Evolutionary conservation across 2,888 invertebrate genomes (phyloP).

Genomic region (Timandra comae): DNA sequence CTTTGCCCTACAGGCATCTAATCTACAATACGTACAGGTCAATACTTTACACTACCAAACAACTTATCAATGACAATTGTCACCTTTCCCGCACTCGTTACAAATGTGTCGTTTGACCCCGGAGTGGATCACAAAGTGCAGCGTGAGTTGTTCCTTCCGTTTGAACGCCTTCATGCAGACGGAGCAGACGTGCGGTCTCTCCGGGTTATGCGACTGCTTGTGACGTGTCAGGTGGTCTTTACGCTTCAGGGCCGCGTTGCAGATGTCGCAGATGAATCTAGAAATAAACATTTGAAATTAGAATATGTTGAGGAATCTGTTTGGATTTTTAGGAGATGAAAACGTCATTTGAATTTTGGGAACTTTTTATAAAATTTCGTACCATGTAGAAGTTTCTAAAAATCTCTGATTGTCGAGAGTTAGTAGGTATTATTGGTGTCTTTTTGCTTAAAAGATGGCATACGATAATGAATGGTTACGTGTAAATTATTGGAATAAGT

Average conservation of each 20-base stretch:
- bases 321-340: no score
- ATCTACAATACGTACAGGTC: no score
- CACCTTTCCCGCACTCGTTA: constrained; percentile 90
- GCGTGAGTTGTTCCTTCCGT: constrained; percentile 90
- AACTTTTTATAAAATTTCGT: not conserved
- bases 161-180: constrained; percentile 93
- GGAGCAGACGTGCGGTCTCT: constrained; percentile 91
- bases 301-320: no score
- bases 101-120: constrained; percentile 92
- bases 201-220: constrained; percentile 92
- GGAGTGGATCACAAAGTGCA: constrained; percentile 93
- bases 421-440: no score
- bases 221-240: constrained; percentile 92
- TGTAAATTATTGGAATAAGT: no score
- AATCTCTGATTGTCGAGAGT: no score
- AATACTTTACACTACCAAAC: no score
- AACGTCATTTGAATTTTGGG: not conserved
- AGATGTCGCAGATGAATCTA: constrained; percentile 91
- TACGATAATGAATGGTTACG: no score
- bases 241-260: constrained; percentile 90
- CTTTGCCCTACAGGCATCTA: no score
- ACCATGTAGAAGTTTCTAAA: no score
- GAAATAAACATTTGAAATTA: no score
- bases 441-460: no score
- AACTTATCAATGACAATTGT: constrained; percentile 7